Evolutionary conservation across 2,113 vertebrate genomes (phyloP).

Genomic region (Lepus timidus): DNA sequence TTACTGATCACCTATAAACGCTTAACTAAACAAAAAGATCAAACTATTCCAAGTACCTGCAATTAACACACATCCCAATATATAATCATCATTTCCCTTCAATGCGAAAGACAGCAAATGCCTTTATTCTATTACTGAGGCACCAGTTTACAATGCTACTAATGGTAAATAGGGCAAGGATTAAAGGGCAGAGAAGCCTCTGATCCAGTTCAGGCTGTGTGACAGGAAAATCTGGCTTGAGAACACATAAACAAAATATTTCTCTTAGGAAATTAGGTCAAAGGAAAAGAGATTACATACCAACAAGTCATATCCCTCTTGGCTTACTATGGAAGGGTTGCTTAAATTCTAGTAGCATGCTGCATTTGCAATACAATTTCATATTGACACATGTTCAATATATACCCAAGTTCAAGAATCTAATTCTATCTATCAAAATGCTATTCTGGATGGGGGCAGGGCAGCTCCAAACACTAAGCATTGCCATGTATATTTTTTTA

Average conservation of each 20-base stretch:
- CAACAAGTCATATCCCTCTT: conserved; percentile 42
- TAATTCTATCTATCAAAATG: conserved; percentile 60
- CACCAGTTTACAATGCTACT: conserved; percentile 16
- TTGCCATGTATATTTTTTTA: conserved; percentile 5
- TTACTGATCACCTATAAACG: conserved; percentile 3
- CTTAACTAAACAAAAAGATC: conserved; percentile 55
- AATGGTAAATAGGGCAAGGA: conserved; percentile 27
- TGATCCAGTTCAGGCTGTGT: conserved; percentile 15
- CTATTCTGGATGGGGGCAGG: not conserved
- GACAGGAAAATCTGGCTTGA: conserved; percentile 66
- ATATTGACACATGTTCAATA: conserved; percentile 3
- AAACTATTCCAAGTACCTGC: conserved; percentile 36
- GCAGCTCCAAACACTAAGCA: not conserved
- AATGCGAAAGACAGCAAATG: not conserved
- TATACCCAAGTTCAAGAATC: not conserved
- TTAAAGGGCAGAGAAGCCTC: conserved; percentile 65
- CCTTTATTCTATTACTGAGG: conserved; percentile 6
- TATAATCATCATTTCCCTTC: not conserved
- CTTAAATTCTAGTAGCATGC: conserved; percentile 53
- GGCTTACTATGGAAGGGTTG: conserved; percentile 30
- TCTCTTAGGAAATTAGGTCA: conserved; percentile 74
- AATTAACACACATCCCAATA: conserved; percentile 41
- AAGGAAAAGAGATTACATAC: conserved; percentile 67
- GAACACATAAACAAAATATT: conserved; percentile 67
- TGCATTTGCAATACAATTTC: conserved; percentile 29